Evolutionary conservation across 2,888 invertebrate genomes (phyloP), one percentile per base, ranked within the genome.

Genomic region (Leptinotarsa tumamoca): DNA sequence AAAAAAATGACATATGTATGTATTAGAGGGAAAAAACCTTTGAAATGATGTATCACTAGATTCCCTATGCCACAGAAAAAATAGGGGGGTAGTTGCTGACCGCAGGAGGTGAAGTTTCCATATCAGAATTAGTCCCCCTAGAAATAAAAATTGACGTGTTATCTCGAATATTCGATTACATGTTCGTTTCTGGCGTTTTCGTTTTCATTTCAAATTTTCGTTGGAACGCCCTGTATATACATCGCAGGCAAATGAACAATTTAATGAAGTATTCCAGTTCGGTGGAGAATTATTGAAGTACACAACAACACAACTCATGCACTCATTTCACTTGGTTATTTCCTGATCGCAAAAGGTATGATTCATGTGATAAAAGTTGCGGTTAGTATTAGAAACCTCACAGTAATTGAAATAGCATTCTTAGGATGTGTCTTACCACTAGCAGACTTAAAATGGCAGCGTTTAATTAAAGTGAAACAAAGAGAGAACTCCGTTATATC

Each of bases 321-420:
- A 63, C 43, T 63, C 63, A n/a, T 43, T 43, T 10, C 43, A n/a
- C 15, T 33, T 33, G 27, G 15, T 63, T 17, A 63, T 33, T 63
- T 63, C 63, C 63, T 33, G 33, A 13, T 63, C 33, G n/a, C 4
- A 43, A 43, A 63, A 63, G 43, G 63, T 33, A 33, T 43, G 63
- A 43, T 63, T 33, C 63, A 18, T 63, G 17, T 33, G 63, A 63
- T 21, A 15, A 21, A 21, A 63, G 27, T 18, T 21, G 43, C 63
- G 63, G 63, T 43, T n/a, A 63, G 63, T 13, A 63, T 63, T 63
- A 33, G 33, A 63, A 63, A 33, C 33, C 63, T 63, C n/a, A 14
- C n/a, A 63, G 33, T 63, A 63, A 63, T 63, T 63, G 63, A 63
- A 63, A 63, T 43, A 63, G 63, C 63, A 63, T 63, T 63, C 63